These are phyloP conservation scores for Ichneumoninae sp. DNA, from an alignment of 2,888 invertebrate species.

Conservation along the genomic window DNA sequence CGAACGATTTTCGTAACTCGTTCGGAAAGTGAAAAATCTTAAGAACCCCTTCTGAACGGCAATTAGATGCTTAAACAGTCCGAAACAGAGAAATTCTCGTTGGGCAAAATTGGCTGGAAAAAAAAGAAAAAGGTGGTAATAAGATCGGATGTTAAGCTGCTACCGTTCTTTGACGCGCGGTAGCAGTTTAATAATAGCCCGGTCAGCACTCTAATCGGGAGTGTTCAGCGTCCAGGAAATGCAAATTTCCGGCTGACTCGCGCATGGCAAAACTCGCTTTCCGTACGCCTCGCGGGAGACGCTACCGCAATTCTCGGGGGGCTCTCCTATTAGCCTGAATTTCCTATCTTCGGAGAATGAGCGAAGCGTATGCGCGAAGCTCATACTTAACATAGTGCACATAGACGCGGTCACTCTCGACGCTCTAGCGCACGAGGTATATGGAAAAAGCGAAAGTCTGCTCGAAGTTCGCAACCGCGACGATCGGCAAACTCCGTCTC, in stretches of 20 bases:
- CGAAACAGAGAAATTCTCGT: neutral
- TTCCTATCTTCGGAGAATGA: constrained; percentile 28
- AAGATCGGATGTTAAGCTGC: constrained; percentile 3
- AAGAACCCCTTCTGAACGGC: neutral
- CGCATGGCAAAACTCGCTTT: constrained; percentile 15
- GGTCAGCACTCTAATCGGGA: constrained; percentile 12
- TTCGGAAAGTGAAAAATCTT: neutral
- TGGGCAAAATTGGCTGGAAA: neutral
- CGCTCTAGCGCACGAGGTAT: constrained; percentile 30
- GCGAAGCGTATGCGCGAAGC: constrained; percentile 17
- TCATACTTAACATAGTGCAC: neutral
- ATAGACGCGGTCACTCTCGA: neutral
- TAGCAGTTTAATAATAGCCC: constrained; percentile 11
- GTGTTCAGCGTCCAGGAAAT: constrained; percentile 38
- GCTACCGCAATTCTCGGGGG: constrained; percentile 31
- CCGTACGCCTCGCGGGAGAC: constrained; percentile 33
- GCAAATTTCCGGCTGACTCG: constrained; percentile 50
- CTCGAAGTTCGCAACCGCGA: constrained; percentile 63
- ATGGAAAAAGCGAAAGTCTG: constrained; percentile 77
- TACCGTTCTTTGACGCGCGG: constrained; percentile 2
- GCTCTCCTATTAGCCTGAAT: constrained; percentile 45
- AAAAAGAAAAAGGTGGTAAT: neutral
- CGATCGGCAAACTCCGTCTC: constrained; percentile 15
- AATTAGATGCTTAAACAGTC: constrained; percentile 1
- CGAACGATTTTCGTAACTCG: neutral